Evolutionary conservation across 35 echinoderm and acorn worm species (phyloP), one percentile per base, ranked within the genome.

Genomic region (Stichopus chloronotus): DNA sequence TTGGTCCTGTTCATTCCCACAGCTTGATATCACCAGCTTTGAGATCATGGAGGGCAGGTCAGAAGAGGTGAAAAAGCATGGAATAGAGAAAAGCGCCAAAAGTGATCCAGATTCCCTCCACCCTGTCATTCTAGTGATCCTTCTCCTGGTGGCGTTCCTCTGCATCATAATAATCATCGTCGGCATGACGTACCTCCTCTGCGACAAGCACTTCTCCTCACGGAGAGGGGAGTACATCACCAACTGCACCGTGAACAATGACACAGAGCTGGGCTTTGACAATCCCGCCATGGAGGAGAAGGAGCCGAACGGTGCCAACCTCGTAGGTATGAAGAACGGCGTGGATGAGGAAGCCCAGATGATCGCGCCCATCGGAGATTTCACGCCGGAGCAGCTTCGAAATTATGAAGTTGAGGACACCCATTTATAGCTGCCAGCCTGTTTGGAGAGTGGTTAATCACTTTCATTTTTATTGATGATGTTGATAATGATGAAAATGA

Each of bases 171-270:
- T 91, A 72, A 91, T 91, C 90, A 91, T 91, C 23, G 76, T 91
- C 11, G 90, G 90, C n/a, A 91, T 91, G 90, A 91, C 58, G 76
- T 91, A 91, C n/a, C 69, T 91, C 11, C 90, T 91, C 68, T 91
- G 90, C 43, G 72, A 91, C 76, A 77, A 79, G 9, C 90, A 91
- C 25, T n/a, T 91, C 9, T 77, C 90, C 13, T 77, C 71, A 5
- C 69, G 90, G 8, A 11, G 90, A 6, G 90, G 90, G 14, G 90
- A 91, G 72, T 91, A 91, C 56, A 91, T 91, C 90, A 91, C 90
- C 54, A 56, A 91, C 53, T 19, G 7, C 13, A 57, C 69, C 8
- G 11, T 2, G 9, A 52, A 19, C n/a, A 79, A 59, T 17, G 90
- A 91, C 72, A 5, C 55, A 9, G 90, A 91, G 72, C 14, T 20